Evolutionary conservation across 2,888 invertebrate genomes (phyloP).

Genomic region (Rhopalosiphum nymphaeae): DNA sequence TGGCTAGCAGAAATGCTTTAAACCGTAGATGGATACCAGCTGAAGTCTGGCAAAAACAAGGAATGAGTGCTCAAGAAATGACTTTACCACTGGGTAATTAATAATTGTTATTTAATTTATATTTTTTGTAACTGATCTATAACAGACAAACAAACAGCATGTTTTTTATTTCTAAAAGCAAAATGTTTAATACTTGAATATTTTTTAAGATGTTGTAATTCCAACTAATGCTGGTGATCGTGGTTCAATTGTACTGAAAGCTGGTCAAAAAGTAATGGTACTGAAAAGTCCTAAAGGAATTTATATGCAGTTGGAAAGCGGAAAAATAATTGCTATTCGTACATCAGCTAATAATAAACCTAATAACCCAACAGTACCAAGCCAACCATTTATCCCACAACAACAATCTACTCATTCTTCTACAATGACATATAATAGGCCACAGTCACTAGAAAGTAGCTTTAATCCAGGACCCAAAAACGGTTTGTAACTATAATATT

Average conservation of each 20-base stretch:
- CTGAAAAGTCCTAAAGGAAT: slow-evolving; percentile 95
- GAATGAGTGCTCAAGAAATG: slow-evolving; percentile 96
- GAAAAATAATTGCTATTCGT: slow-evolving; percentile 93
- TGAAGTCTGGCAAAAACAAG: slow-evolving; percentile 92
- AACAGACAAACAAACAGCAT: neutral
- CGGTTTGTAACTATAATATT: slow-evolving; percentile 28
- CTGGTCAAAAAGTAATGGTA: slow-evolving; percentile 94
- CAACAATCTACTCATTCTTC: slow-evolving; percentile 13
- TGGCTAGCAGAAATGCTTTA: slow-evolving; percentile 70
- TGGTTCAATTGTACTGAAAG: slow-evolving; percentile 90
- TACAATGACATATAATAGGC: slow-evolving; percentile 22
- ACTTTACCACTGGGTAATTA: slow-evolving; percentile 83
- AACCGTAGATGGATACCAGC: slow-evolving; percentile 83
- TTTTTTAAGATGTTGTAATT: slow-evolving; percentile 84
- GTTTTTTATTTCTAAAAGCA: neutral
- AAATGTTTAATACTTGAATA: neutral
- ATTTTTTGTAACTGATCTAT: neutral
- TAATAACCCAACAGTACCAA: slow-evolving; percentile 21
- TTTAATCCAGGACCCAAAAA: slow-evolving; percentile 46
- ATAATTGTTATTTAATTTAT: neutral
- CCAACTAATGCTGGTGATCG: slow-evolving; percentile 92
- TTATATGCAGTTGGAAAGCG: slow-evolving; percentile 94
- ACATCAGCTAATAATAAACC: slow-evolving; percentile 76
- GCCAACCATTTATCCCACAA: slow-evolving; percentile 16
- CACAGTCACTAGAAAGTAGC: slow-evolving; percentile 43